A percentile compares a stretch with the other conserved stretches of the same genome.
phyloP scores from a whole-genome alignment of 1,140 invertebrate genomes.

The Trissolcus basalis region DNA sequence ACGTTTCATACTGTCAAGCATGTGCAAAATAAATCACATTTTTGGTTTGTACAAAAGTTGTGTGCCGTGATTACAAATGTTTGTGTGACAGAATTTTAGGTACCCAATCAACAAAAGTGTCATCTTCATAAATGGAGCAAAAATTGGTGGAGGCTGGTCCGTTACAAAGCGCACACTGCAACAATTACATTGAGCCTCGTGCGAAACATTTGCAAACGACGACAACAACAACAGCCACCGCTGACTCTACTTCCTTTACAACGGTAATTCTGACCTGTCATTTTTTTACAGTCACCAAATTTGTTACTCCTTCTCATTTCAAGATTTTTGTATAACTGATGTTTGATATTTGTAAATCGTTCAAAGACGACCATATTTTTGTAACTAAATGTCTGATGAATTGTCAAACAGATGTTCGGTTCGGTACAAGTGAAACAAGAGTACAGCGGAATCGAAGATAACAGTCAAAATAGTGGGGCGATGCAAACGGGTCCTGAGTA shows the following conservation, averaged over 20 bases:
- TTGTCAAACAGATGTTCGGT: conserved; percentile 70
- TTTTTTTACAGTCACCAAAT: too few species aligned
- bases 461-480: conserved; percentile 61
- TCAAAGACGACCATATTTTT: too few species aligned
- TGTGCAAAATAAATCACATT: too few species aligned
- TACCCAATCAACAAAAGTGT: conserved; percentile 2
- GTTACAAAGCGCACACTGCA: conserved; percentile 35
- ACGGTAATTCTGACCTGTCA: too few species aligned
- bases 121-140: conserved; percentile 43
- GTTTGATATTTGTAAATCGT: too few species aligned
- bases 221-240: conserved; percentile 11
- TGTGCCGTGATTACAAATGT: too few species aligned
- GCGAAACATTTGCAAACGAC: conserved; percentile 38
- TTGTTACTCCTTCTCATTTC: too few species aligned
- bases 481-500: conserved; percentile 66
- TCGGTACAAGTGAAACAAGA: conserved; percentile 74
- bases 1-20: too few species aligned
- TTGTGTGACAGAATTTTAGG: conserved; percentile 26
- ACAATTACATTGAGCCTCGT: conserved; percentile 22
- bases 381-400: neutral
- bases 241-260: conserved; percentile 27
- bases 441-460: conserved; percentile 68
- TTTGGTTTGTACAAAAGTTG: too few species aligned
- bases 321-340: too few species aligned
- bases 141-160: conserved; percentile 29